These are phyloP conservation scores for Phyllotis vaccarum DNA, from an alignment of 2,797 vertebrate genomes.

Conservation along the genomic window DNA sequence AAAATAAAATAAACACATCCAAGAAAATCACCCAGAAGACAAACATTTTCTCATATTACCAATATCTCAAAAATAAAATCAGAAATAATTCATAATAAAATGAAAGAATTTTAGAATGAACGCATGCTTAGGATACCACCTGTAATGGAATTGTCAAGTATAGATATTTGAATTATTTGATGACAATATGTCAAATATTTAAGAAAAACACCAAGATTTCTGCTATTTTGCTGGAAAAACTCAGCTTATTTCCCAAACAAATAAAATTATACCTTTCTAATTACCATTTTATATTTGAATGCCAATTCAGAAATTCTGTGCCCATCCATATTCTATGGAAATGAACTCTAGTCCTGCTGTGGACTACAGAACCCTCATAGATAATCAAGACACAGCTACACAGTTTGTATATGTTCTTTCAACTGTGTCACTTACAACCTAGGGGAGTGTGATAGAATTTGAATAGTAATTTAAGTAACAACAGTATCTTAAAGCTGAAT, in stretches of 20 bases:
- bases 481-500: background rate
- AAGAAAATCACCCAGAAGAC: too few relatives aligned
- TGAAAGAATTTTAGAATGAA: background rate
- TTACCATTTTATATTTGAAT: background rate
- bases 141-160: background rate
- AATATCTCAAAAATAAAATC: background rate
- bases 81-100: background rate
- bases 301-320: background rate
- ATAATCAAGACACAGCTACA: background rate
- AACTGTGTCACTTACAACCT: background rate
- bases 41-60: background rate
- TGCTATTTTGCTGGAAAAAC: background rate
- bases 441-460: background rate
- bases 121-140: background rate
- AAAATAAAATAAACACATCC: too few relatives aligned
- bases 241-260: background rate
- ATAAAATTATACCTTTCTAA: background rate
- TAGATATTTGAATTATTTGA: background rate
- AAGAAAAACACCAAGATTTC: background rate
- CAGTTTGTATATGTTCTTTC: background rate
- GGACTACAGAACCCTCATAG: background rate
- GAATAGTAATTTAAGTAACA: background rate
- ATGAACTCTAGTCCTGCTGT: background rate
- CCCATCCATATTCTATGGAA: conserved; percentile 4
- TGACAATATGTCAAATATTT: background rate